Conservation (phyloP, 2,113 vertebrate genomes). For the Dromiciops gliroides region DNA sequence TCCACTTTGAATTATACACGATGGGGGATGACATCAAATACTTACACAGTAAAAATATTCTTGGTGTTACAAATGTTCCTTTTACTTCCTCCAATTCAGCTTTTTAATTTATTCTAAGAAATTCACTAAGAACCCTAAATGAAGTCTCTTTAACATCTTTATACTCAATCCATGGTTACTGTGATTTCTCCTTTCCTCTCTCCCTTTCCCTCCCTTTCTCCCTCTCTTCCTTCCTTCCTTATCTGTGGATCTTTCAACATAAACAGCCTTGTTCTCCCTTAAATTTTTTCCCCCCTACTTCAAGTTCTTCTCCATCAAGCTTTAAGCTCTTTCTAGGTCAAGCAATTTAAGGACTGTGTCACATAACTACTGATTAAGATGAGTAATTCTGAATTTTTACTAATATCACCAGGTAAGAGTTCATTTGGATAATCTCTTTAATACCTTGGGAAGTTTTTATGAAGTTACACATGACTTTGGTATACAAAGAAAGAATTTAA, state of each 20-base stretch:
- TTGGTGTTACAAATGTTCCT: not conserved
- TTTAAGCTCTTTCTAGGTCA: too few relatives aligned
- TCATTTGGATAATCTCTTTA: not conserved
- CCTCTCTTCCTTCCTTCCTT: not conserved
- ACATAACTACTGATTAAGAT: not conserved
- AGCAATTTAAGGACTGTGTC: not conserved
- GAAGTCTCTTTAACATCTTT: not conserved
- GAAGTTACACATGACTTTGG: not conserved
- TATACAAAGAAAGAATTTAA: not conserved
- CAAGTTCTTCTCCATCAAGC: not conserved
- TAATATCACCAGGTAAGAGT: not conserved
- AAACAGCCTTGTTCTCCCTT: not conserved
- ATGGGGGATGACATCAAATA: not conserved
- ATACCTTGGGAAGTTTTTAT: not conserved
- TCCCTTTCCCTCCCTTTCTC: not conserved
- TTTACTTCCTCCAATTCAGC: not conserved
- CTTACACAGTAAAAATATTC: not conserved
- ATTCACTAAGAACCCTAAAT: not conserved
- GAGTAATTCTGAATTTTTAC: not conserved
- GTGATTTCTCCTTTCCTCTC: not conserved
- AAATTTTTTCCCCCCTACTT: not conserved
- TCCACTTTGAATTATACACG: not conserved
- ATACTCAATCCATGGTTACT: not conserved
- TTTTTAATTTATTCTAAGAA: not conserved
- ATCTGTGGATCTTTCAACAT: not conserved